Evolutionary conservation across 37 sponge, comb jelly and placozoan genomes (phyloP).

Genomic region (Oscarella lobularis): DNA sequence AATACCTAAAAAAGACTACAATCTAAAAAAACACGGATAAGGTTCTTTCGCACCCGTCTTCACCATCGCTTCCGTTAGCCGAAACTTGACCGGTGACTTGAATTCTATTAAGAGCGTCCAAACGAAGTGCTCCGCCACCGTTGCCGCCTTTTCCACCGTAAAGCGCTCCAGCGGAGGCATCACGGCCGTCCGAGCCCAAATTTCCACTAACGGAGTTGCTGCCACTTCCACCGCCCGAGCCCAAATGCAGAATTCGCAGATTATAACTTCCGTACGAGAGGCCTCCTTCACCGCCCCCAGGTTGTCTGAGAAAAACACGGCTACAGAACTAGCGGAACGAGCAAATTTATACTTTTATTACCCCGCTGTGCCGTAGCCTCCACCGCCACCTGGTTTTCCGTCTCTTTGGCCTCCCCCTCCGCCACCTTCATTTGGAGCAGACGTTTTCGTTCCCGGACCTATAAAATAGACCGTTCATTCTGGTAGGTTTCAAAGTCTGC

Average conservation of each 20-base stretch:
- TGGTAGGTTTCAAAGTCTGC: too few relatives aligned
- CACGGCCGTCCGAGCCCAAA: background rate
- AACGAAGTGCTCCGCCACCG: background rate
- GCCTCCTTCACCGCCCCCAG: background rate
- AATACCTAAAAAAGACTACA: too few relatives aligned
- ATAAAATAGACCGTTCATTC: too few relatives aligned
- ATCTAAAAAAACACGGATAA: too few relatives aligned
- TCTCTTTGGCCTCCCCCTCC: background rate
- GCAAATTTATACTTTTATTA: too few relatives aligned
- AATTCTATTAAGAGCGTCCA: background rate
- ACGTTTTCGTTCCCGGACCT: background rate
- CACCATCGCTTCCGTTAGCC: background rate
- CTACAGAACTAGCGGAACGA: too few relatives aligned
- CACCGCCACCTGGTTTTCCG: conserved; percentile 1
- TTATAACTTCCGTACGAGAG: background rate
- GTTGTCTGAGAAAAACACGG: too few relatives aligned
- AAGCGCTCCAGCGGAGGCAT: too few relatives aligned
- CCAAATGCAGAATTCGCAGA: background rate
- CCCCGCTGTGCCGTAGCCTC: conserved; percentile 3
- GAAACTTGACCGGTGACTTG: background rate
- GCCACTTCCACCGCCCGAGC: conserved; percentile 3
- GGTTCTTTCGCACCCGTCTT: too few relatives aligned
- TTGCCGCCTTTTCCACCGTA: background rate
- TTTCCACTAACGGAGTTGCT: too few relatives aligned
- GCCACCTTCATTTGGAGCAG: background rate